These are phyloP conservation scores for Erethizon dorsatum DNA, from an alignment of 2,797 vertebrate genomes.

Conservation along the genomic window DNA sequence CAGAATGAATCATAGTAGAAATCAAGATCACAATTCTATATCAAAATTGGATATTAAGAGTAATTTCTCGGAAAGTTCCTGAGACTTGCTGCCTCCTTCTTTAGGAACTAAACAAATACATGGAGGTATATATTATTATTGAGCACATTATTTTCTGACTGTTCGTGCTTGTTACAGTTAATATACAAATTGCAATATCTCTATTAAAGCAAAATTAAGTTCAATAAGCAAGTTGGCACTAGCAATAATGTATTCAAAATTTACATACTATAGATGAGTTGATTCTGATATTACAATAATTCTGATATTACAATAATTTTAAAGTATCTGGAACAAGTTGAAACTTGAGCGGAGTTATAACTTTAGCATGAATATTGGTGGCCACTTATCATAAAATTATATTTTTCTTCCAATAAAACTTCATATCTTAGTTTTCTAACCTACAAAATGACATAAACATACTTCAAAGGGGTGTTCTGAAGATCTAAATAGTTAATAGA, in stretches of 20 bases:
- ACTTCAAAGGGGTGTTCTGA: neutral
- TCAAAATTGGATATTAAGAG: neutral
- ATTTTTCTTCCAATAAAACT: neutral
- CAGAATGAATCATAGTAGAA: neutral
- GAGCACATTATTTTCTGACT: neutral
- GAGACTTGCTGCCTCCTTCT: neutral
- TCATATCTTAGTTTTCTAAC: neutral
- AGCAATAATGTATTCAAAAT: slow-evolving; percentile 31
- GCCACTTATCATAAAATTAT: neutral
- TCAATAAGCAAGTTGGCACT: neutral
- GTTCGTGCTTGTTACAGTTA: neutral
- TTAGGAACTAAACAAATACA: neutral
- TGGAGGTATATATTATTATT: neutral
- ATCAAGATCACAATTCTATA: neutral
- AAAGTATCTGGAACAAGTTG: slow-evolving; percentile 1
- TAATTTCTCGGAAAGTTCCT: neutral
- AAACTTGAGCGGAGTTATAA: neutral
- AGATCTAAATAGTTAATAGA: neutral
- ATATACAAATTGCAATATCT: neutral
- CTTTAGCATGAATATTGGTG: neutral
- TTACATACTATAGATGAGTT: neutral
- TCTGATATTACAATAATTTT: neutral
- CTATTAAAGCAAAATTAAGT: slow-evolving; percentile 3
- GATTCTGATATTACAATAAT: neutral
- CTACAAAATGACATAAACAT: neutral